Evolutionary conservation across 2,113 vertebrate species (phyloP).

Genomic region (Urocynchramus pylzowi): DNA sequence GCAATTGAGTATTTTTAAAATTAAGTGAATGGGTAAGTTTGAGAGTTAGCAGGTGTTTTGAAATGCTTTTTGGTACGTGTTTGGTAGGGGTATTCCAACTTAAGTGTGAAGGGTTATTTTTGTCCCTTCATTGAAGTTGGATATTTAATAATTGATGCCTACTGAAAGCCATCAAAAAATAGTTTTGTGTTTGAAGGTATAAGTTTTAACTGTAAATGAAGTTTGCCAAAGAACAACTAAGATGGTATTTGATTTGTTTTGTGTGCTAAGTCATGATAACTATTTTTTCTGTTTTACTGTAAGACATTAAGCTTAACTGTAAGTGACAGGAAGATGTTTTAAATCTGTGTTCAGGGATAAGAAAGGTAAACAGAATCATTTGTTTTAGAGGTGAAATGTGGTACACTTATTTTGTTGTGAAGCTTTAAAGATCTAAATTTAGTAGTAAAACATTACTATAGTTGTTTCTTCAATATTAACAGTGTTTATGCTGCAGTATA

Average conservation of each 20-base stretch:
- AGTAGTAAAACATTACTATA: fast-evolving
- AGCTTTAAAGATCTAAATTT: background rate
- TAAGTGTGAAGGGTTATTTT: background rate
- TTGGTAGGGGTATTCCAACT: background rate
- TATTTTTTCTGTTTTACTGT: background rate
- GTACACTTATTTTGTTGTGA: background rate
- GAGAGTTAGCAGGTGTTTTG: background rate
- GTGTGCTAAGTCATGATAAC: background rate
- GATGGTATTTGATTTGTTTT: background rate
- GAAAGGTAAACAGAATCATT: background rate
- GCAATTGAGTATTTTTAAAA: background rate
- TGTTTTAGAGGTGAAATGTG: background rate
- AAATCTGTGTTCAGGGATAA: background rate
- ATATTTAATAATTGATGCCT: background rate
- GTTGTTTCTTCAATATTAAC: background rate
- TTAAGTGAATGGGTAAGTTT: background rate
- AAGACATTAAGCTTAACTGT: background rate
- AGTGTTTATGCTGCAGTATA: background rate
- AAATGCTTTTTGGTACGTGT: background rate
- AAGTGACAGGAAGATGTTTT: background rate
- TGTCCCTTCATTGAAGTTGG: background rate
- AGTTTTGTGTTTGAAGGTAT: background rate
- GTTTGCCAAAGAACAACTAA: background rate
- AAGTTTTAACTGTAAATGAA: background rate
- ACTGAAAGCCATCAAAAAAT: background rate